phyloP scores from a whole-genome alignment of 2,888 invertebrate species.

The Incurvaria masculella region DNA sequence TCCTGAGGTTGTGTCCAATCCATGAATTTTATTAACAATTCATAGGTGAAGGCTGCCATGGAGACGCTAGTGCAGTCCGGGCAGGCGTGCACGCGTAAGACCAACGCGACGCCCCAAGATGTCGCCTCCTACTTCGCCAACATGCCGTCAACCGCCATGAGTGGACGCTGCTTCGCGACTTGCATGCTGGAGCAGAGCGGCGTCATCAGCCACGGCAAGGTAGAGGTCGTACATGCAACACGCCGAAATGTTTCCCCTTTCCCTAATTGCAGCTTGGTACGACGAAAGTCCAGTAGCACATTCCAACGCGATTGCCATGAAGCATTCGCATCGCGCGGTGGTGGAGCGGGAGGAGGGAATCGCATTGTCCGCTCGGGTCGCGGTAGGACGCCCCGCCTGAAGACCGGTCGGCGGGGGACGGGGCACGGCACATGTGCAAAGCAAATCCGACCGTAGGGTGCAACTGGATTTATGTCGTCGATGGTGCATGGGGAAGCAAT shows the following conservation, averaged over 20 bases:
- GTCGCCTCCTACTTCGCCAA: conserved; percentile 48
- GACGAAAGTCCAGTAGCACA: no score
- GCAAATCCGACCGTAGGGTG: no score
- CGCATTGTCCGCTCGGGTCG: neutral
- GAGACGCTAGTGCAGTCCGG: conserved; percentile 44
- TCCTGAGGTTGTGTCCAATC: no score
- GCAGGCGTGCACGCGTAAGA: conserved; percentile 46
- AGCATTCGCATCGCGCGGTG: neutral
- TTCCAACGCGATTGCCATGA: no score
- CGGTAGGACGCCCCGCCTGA: no score
- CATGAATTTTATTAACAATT: no score
- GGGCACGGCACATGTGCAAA: no score
- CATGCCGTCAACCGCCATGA: conserved; percentile 38
- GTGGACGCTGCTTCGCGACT: conserved; percentile 47
- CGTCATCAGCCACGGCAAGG: conserved; percentile 45
- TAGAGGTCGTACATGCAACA: no score
- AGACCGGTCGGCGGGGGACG: no score
- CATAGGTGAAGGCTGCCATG: conserved; percentile 43
- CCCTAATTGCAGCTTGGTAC: neutral
- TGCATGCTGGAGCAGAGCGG: conserved; percentile 52
- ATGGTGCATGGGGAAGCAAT: no score
- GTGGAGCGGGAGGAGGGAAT: no score
- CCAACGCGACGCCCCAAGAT: conserved; percentile 43
- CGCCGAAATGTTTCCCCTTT: neutral
- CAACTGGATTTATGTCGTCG: no score